Evolutionary conservation across 2,888 invertebrate genomes (phyloP), one percentile per base, ranked within the genome.

Genomic region (Neuroscelio doddi): DNA sequence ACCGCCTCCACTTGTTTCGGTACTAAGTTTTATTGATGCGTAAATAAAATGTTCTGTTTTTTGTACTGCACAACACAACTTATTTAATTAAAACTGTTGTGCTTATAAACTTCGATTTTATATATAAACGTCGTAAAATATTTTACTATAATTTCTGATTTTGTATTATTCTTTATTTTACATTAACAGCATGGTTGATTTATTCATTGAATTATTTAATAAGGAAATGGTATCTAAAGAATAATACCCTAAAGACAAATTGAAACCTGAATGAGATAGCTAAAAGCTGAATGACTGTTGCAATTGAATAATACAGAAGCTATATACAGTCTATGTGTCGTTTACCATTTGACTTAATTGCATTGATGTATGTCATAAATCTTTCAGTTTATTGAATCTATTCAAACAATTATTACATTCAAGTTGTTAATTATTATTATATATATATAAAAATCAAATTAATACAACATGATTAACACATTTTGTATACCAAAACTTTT

Each of bases 201-300:
- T n/a, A n/a, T n/a, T n/a, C n/a, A n/a, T n/a, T n/a, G n/a, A n/a
- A n/a, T 30, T 12, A 34, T 78, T 72, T 74, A 77, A 77, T 75
- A 69, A 68, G 62, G 78, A 77, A 71, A 78, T 78, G 71, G 75
- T 68, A 41, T 49, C 47, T 53, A 65, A 69, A 62, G 50, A 65
- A 64, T 61, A 45, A 57, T 65, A 65, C 67, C 78, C 66, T 72
- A 58, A 51, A 66, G 59, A 72, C 70, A 71, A 75, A 78, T 78
- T 78, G 74, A 74, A 73, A 72, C 71, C 72, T 68, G 72, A 78
- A 78, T 71, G 70, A 70, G 73, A 67, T 64, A 57, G 57, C 47
- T 70, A 71, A 69, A 73, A 70, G 73, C 66, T 68, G 74, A 69
- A 73, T 71, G 69, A 75, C 65, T 62, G 63, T 51, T 44, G 45